A percentile compares a stretch with the other conserved stretches of the same genome.
phyloP scores from a whole-genome alignment of 2,113 vertebrate genomes.

The Labeo catla region DNA sequence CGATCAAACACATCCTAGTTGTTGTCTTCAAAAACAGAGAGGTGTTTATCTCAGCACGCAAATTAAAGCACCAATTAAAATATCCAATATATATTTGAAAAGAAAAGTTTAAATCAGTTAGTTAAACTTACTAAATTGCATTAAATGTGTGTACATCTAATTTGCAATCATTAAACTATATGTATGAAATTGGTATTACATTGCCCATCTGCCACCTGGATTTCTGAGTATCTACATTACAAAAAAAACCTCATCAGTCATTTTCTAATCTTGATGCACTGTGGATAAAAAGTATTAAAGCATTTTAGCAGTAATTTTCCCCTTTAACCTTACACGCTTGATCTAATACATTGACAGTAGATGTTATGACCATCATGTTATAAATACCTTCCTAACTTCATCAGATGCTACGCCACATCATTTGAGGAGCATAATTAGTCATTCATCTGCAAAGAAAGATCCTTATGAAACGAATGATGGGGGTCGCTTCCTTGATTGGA shows the following conservation, averaged over 20 bases:
- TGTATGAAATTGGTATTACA: not conserved
- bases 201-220: not conserved
- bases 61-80: not conserved
- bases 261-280: not conserved
- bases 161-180: not conserved
- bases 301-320: not conserved
- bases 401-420: not conserved
- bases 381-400: constrained; percentile 17
- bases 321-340: not conserved
- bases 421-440: not conserved
- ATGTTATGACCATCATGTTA: not conserved
- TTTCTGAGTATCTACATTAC: not conserved
- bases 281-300: not conserved
- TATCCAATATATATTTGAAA: not conserved
- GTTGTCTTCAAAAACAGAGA: not conserved
- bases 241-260: not conserved
- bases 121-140: not conserved
- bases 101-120: not conserved
- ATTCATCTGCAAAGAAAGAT: constrained; percentile 25
- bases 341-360: not conserved
- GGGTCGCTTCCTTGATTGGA: not conserved
- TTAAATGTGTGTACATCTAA: not conserved
- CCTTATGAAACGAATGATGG: not conserved
- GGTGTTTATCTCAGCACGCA: too few relatives aligned
- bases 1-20: not conserved